Conservation (phyloP, 2,888 invertebrate genomes). For the Malthinus flaveolus region DNA sequence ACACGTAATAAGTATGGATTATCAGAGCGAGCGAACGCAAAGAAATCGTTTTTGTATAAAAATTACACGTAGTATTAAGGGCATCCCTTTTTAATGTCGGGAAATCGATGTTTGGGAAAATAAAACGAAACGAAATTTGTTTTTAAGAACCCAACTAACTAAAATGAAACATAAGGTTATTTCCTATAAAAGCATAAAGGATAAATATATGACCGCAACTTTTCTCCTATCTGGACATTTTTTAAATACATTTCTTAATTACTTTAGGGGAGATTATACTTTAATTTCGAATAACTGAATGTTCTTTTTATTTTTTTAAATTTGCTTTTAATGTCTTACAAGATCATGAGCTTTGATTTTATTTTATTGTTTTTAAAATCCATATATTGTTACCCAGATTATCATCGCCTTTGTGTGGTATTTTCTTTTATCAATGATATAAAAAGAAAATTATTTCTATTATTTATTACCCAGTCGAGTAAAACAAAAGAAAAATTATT, state of each 20-base stretch:
- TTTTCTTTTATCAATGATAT: too few species aligned
- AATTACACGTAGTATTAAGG: slow-evolving; percentile 26
- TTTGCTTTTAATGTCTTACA: slow-evolving; percentile 16
- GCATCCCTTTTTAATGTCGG: slow-evolving; percentile 32
- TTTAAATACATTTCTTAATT: slow-evolving; percentile 50
- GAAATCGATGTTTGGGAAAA: slow-evolving; percentile 19
- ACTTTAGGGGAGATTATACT: slow-evolving; percentile 38
- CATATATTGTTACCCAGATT: too few species aligned
- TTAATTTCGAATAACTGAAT: slow-evolving; percentile 14
- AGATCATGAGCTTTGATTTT: slow-evolving; percentile 11
- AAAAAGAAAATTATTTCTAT: too few species aligned
- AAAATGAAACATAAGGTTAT: slow-evolving; percentile 48
- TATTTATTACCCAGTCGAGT: too few species aligned
- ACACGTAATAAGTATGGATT: slow-evolving; percentile 55
- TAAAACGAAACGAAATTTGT: slow-evolving; percentile 29
- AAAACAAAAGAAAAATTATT: too few species aligned
- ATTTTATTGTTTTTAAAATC: neutral
- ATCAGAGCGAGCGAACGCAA: slow-evolving; percentile 48
- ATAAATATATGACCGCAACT: slow-evolving; percentile 49
- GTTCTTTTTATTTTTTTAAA: slow-evolving; percentile 24
- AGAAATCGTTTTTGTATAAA: slow-evolving; percentile 35
- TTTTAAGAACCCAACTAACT: slow-evolving; percentile 31
- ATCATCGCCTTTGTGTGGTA: too few species aligned
- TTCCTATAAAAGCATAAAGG: slow-evolving; percentile 50
- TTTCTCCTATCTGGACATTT: slow-evolving; percentile 45